Percentiles rank a stretch among this genome's conserved stretches.
These are phyloP conservation scores for Porites lutea DNA, from an alignment of 64 coral and sea anemone genomes.

Conservation along the genomic window DNA sequence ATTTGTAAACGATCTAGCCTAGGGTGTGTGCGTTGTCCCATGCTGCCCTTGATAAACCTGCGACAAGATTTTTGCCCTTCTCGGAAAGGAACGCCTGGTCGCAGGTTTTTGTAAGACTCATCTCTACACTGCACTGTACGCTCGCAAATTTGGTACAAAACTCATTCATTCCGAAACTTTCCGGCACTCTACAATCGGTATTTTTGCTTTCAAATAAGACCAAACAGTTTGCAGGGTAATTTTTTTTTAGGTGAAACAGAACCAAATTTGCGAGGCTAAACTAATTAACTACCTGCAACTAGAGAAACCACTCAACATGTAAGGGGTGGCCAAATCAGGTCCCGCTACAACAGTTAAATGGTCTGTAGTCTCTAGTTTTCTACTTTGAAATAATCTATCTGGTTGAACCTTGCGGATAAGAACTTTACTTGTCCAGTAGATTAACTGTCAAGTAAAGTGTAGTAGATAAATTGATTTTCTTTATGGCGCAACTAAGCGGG, in stretches of 20 bases:
- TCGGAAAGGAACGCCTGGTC: background rate
- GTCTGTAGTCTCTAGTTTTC: background rate
- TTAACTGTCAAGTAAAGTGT: conserved; percentile 5
- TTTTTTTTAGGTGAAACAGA: background rate
- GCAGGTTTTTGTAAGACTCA: background rate
- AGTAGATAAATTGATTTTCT: background rate
- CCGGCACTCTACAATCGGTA: background rate
- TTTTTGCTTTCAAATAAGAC: background rate
- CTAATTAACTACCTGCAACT: background rate
- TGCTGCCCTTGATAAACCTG: background rate
- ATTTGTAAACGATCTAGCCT: background rate
- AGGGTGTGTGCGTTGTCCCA: conserved; percentile 22
- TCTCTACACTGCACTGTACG: background rate
- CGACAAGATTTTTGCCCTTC: background rate
- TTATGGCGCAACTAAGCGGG: background rate
- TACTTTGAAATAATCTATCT: background rate
- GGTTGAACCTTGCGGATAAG: conserved; percentile 20
- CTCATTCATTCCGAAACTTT: background rate
- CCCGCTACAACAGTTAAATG: background rate
- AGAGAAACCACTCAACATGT: background rate
- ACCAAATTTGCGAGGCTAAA: background rate
- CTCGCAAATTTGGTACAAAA: background rate
- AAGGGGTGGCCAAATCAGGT: conserved; percentile 2
- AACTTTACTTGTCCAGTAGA: background rate
- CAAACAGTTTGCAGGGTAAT: background rate